A percentile compares a stretch with the other conserved stretches of the same genome.
Conservation (phyloP, 2,888 invertebrate genomes). For the Parasteatoda lunata region DNA sequence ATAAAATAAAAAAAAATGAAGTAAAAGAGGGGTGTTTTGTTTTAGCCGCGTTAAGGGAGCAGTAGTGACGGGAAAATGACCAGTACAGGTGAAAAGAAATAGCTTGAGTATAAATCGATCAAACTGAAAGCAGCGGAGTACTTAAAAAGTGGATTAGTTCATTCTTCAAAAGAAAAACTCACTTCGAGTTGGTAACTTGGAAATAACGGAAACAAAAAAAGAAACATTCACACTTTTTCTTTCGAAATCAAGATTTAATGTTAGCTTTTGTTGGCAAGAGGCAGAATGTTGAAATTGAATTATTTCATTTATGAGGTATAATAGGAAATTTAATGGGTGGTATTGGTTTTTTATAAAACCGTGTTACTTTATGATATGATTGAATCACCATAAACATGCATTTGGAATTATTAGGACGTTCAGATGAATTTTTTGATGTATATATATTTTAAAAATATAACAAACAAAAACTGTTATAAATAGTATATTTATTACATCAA, state of each 20-base stretch:
- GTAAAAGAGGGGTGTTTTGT: neutral
- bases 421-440: too few species aligned
- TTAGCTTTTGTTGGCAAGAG: too few species aligned
- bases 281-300: too few species aligned
- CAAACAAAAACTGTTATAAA: too few species aligned
- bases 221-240: neutral
- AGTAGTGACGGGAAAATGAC: neutral
- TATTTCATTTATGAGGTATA: too few species aligned
- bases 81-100: constrained; percentile 16
- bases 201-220: constrained; percentile 16
- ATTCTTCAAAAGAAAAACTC: constrained; percentile 20
- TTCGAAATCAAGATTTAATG: neutral
- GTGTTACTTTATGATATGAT: too few species aligned
- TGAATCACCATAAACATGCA: too few species aligned
- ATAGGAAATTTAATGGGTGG: too few species aligned
- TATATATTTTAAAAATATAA: too few species aligned
- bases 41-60: neutral
- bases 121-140: constrained; percentile 24
- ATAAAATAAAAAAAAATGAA: constrained; percentile 3
- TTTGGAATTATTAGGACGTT: too few species aligned
- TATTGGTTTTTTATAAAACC: too few species aligned
- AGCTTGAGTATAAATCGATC: constrained; percentile 49
- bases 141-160: constrained; percentile 56
- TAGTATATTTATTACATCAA: too few species aligned
- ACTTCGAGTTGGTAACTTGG: neutral